Conservation (phyloP, 2,888 invertebrate species). For the Priocnemis perturbator region DNA sequence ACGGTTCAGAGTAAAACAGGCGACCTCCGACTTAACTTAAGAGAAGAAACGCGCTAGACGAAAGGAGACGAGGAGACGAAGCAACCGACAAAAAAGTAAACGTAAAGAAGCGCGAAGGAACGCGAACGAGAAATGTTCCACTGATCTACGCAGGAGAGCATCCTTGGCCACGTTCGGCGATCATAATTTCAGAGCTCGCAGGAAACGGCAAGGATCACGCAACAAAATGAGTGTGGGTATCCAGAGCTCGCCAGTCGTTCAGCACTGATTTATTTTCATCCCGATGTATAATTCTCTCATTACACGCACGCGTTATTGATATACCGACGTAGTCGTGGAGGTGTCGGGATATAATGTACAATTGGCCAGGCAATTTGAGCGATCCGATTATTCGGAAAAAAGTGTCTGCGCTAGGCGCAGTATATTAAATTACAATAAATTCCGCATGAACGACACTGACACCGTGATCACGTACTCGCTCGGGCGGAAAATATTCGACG, state of each 20-base stretch:
- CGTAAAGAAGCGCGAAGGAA: no score
- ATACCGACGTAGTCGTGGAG: not conserved
- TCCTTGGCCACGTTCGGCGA: slow-evolving; percentile 10
- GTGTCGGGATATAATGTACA: not conserved
- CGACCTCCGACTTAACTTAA: slow-evolving; percentile 4
- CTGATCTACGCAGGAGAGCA: not conserved
- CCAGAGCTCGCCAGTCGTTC: slow-evolving; percentile 5
- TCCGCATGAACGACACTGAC: no score
- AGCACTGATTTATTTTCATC: not conserved
- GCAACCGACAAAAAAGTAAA: not conserved
- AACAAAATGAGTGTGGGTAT: slow-evolving; percentile 8
- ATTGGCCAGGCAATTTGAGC: no score
- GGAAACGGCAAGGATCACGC: slow-evolving; percentile 19
- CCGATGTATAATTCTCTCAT: not conserved
- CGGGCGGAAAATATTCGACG: no score
- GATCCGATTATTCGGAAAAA: no score
- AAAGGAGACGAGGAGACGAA: not conserved
- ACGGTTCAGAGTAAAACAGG: slow-evolving; percentile 22
- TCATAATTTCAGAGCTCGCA: slow-evolving; percentile 13
- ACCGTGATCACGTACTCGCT: no score
- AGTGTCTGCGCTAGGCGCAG: no score
- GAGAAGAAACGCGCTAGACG: slow-evolving; percentile 14
- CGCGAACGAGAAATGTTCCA: not conserved
- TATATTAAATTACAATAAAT: no score
- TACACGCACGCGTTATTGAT: not conserved